Percentiles rank a stretch among this genome's conserved stretches.
These are phyloP conservation scores for Zaprionus kolodkinae DNA, from an alignment of 1,140 invertebrate species.

Conservation along the genomic window DNA sequence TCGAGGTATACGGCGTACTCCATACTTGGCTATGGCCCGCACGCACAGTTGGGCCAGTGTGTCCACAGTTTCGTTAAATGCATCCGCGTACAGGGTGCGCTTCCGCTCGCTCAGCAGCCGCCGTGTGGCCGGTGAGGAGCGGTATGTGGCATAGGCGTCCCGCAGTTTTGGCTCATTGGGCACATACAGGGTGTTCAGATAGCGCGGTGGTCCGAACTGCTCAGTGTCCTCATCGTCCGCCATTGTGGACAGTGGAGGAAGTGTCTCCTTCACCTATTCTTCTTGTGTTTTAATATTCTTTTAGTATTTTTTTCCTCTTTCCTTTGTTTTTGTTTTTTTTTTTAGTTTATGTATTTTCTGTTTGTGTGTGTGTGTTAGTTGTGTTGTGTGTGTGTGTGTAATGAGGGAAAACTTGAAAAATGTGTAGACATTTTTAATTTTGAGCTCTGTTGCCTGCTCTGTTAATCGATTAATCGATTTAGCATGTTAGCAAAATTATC, in stretches of 20 bases:
- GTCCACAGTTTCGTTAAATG: constrained; percentile 49
- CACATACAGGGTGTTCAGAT: constrained; percentile 55
- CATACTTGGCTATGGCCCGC: constrained; percentile 49
- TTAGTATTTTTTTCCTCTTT: not conserved
- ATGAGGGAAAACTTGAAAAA: not conserved
- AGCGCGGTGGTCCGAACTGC: constrained; percentile 27
- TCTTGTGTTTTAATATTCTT: not conserved
- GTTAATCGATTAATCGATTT: too few relatives aligned
- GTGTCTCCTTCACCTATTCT: not conserved
- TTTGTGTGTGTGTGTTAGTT: not conserved
- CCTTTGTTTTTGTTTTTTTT: not conserved
- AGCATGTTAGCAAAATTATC: too few relatives aligned
- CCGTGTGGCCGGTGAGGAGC: constrained; percentile 28
- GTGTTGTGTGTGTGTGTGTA: not conserved
- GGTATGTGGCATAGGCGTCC: constrained; percentile 55
- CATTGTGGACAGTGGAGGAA: constrained; percentile 23
- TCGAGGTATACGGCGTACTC: constrained; percentile 18
- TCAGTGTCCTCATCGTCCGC: constrained; percentile 36
- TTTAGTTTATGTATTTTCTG: not conserved
- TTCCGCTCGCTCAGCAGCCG: constrained; percentile 47
- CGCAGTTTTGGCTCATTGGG: constrained; percentile 58
- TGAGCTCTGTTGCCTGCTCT: not conserved
- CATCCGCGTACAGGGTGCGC: constrained; percentile 55
- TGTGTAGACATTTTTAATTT: too few relatives aligned
- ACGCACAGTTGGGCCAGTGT: constrained; percentile 66